Conservation (phyloP, 2,888 invertebrate species). For the Rhagonycha lutea region DNA sequence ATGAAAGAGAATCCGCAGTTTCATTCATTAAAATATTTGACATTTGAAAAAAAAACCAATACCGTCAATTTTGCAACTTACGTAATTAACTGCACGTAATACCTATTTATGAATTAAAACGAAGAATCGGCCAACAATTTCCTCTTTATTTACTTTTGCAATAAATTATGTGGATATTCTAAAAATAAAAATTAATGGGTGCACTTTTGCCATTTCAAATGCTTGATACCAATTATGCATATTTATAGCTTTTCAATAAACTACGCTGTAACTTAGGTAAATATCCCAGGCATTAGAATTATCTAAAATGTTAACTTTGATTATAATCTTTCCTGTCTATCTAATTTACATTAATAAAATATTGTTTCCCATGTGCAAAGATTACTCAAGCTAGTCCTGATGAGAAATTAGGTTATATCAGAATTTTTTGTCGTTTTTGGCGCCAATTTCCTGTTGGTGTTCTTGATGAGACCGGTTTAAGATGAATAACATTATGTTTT, state of each 20-base stretch:
- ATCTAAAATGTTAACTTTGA: too few species aligned
- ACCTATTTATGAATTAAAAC: not conserved
- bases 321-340: not conserved
- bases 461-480: constrained; percentile 27
- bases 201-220: not conserved
- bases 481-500: constrained; percentile 25
- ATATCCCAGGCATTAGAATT: not conserved
- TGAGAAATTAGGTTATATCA: constrained; percentile 32
- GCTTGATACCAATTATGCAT: not conserved
- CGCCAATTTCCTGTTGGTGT: constrained; percentile 33
- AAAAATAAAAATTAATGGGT: not conserved
- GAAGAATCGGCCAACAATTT: not conserved
- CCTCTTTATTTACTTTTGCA: not conserved
- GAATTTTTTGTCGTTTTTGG: constrained; percentile 29
- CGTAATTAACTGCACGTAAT: not conserved
- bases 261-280: not conserved
- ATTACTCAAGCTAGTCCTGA: constrained; percentile 22
- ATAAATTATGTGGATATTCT: not conserved
- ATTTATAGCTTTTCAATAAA: not conserved
- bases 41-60: not conserved
- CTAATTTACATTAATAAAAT: constrained; percentile 9
- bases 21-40: not conserved
- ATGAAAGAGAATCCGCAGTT: not conserved
- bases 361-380: constrained; percentile 17
- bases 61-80: not conserved